phyloP scores from a whole-genome alignment of 1,140 invertebrate species.

The Sipha flava region DNA sequence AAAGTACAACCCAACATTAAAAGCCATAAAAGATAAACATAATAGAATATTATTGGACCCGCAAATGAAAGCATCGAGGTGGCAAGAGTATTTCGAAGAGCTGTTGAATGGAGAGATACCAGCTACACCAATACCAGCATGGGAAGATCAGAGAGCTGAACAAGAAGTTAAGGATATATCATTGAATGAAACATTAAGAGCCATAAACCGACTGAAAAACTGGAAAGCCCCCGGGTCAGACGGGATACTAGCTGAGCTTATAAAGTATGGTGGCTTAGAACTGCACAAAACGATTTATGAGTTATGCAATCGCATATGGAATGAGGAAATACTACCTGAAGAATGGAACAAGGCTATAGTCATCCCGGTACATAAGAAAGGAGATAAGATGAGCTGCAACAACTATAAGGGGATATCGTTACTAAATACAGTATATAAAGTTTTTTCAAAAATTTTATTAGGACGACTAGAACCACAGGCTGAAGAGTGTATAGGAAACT shows the following conservation, averaged over 20 bases:
- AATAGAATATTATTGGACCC: neutral
- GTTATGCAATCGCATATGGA: conserved; percentile 10
- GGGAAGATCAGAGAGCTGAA: neutral
- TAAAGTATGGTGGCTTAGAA: conserved; percentile 34
- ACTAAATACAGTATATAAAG: neutral
- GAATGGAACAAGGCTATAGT: conserved; percentile 37
- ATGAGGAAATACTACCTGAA: conserved; percentile 35
- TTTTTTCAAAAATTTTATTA: too few species aligned
- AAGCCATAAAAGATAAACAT: neutral
- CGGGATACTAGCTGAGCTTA: conserved; percentile 38
- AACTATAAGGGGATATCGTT: conserved; percentile 37
- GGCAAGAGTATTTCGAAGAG: neutral
- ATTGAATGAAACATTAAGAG: conserved; percentile 5
- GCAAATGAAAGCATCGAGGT: neutral
- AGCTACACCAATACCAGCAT: neutral
- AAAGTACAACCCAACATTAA: neutral
- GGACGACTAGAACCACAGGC: too few species aligned
- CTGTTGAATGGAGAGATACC: neutral
- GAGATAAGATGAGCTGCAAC: conserved; percentile 35
- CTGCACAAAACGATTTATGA: conserved; percentile 32
- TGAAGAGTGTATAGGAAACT: too few species aligned
- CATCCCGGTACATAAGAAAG: conserved; percentile 39
- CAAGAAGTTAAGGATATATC: neutral
- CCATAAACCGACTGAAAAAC: conserved; percentile 34
- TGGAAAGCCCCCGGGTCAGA: conserved; percentile 37